Evolutionary conservation across 2,113 vertebrate genomes (phyloP), one percentile per base, ranked within the genome.

Genomic region (Lasiurus cinereus): DNA sequence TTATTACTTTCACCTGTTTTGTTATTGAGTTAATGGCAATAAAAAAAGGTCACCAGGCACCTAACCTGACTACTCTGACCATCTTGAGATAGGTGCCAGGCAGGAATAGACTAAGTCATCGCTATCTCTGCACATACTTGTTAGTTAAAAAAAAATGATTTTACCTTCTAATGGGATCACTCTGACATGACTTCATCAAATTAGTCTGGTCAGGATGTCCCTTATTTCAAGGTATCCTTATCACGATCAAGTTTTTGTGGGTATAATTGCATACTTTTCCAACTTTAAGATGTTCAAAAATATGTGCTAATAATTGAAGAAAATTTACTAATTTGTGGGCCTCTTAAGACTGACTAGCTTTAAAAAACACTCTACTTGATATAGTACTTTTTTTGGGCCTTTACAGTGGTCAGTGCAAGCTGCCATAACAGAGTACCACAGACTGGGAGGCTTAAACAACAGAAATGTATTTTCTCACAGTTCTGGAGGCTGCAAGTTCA

Each of bases 171-270:
- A 73, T 46, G 3, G 29, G 52, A 39, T 93, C 88, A 62, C 94
- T 82, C 48, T 94, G 73, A 83, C 59, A 73, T 74, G 67, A n/a
- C 66, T 80, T 67, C 59, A 62, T 91, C 39, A 66, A 88, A 82
- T 89, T 78, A 94, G 50, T 74, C 48, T 89, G 78, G 24, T 95
- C 67, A 93, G 9, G 93, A 16, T 78, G 62, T 72, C 16, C 73
- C 24, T 93, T 88, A 82, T 83, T 93, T 91, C 87, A 94, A 21
- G 43, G 67, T 72, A 33, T 67, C 52, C 36, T n/a, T 72, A 56
- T 80, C 9, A 88, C 46, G 36, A 82, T 62, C 29, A 72, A 69
- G 11, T 33, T 86, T 93, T 90, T 87, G 72, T 15, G 39, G 70
- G 14, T 79, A 14, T 83, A 64, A 83, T 69, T 87, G 66, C 10